Evolutionary conservation across 2,797 vertebrate species (phyloP).

Genomic region (Labroides dimidiatus): DNA sequence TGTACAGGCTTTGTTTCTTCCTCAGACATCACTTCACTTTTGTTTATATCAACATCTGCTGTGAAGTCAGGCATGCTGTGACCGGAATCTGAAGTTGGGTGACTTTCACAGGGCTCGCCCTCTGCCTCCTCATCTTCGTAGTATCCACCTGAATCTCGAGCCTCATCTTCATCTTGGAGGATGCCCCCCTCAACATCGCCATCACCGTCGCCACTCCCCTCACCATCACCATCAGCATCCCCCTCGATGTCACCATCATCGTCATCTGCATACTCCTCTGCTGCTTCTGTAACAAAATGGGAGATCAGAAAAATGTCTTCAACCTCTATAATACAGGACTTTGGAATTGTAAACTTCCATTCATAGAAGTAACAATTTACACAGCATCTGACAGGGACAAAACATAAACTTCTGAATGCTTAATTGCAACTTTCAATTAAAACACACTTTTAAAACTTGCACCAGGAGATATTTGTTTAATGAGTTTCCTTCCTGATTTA

Average conservation of each 20-base stretch:
- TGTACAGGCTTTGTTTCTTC: constrained; percentile 36
- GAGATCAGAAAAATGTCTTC: neutral
- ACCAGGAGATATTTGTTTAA: too few species aligned
- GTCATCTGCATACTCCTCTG: constrained; percentile 46
- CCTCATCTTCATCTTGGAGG: constrained; percentile 73
- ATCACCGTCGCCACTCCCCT: neutral
- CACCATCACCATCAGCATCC: neutral
- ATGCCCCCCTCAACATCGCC: constrained; percentile 29
- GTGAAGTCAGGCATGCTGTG: constrained; percentile 65
- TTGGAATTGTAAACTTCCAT: too few species aligned
- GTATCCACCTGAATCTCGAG: constrained; percentile 71
- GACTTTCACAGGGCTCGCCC: constrained; percentile 58
- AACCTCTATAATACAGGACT: too few species aligned
- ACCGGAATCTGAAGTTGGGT: constrained; percentile 42
- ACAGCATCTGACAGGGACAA: too few species aligned
- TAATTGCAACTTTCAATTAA: too few species aligned
- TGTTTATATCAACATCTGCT: constrained; percentile 53
- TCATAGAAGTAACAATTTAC: too few species aligned
- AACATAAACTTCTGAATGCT: too few species aligned
- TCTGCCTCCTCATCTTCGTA: constrained; percentile 74
- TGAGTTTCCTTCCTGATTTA: too few species aligned
- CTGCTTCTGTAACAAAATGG: constrained; percentile 35
- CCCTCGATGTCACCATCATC: neutral
- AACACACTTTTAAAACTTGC: too few species aligned
- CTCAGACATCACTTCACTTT: constrained; percentile 33